These are phyloP conservation scores for Candoia aspera DNA, from an alignment of 2,113 vertebrate genomes.

Conservation along the genomic window DNA sequence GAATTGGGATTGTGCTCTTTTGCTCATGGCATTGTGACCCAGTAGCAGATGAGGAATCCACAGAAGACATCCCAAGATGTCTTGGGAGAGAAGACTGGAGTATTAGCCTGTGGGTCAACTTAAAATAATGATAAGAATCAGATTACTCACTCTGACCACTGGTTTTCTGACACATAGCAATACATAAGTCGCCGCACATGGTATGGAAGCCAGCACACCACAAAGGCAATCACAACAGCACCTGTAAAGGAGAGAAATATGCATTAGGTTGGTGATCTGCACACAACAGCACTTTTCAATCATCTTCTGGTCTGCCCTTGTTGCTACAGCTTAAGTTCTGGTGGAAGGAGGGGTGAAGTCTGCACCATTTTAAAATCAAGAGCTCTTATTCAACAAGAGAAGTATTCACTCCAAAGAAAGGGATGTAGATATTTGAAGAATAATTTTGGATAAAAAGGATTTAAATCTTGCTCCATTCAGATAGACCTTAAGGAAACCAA, in stretches of 20 bases:
- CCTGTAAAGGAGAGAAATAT: slow-evolving; percentile 70
- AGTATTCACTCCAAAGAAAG: rapidly evolving
- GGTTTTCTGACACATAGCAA: slow-evolving; percentile 83
- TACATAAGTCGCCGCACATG: slow-evolving; percentile 94
- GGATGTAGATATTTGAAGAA: rapidly evolving
- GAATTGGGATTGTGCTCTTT: no score
- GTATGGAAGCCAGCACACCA: slow-evolving; percentile 97
- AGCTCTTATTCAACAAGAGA: not conserved
- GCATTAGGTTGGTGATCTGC: not conserved
- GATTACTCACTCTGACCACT: slow-evolving; percentile 89
- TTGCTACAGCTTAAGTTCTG: slow-evolving; percentile 16
- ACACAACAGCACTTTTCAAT: not conserved
- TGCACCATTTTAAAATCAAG: not conserved
- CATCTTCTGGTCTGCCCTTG: not conserved
- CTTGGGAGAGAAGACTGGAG: not conserved
- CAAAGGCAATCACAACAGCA: slow-evolving; percentile 92
- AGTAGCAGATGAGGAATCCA: not conserved
- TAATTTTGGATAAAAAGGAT: no score
- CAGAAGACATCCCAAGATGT: no score
- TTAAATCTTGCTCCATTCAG: no score
- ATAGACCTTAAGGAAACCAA: no score
- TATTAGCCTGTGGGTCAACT: not conserved
- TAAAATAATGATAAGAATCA: rapidly evolving
- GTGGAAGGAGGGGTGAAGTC: not conserved
- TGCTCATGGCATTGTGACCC: no score